Conservation (phyloP, 1,140 invertebrate species). For the Euwallacea similis region DNA sequence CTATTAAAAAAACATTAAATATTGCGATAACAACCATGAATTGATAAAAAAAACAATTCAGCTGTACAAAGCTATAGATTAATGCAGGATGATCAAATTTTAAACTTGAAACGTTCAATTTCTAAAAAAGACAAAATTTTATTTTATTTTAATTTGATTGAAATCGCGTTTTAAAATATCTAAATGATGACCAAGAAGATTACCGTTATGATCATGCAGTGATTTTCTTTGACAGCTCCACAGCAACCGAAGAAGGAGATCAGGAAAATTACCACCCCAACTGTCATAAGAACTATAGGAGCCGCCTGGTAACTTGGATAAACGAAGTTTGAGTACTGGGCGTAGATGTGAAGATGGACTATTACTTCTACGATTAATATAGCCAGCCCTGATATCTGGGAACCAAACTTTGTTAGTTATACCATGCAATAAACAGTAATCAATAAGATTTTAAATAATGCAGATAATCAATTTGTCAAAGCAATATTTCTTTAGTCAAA, state of each 20-base stretch:
- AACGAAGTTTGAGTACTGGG: conserved; percentile 70
- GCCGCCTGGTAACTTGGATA: conserved; percentile 70
- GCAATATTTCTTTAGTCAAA: too few species aligned
- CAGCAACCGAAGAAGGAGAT: conserved; percentile 89
- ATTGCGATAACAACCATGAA: conserved; percentile 3
- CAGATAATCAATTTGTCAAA: too few species aligned
- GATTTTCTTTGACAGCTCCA: conserved; percentile 82
- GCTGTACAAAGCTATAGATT: too few species aligned
- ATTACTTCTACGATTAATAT: conserved; percentile 73
- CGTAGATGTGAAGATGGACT: conserved; percentile 64
- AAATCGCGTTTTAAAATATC: neutral
- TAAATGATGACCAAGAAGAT: conserved; percentile 44
- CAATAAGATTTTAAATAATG: too few species aligned
- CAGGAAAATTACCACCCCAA: conserved; percentile 81
- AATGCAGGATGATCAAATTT: neutral
- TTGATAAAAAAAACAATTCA: neutral
- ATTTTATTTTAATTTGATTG: neutral
- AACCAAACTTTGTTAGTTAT: neutral
- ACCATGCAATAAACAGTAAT: too few species aligned
- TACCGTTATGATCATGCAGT: conserved; percentile 85
- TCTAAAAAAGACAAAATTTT: too few species aligned
- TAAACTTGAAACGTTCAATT: neutral
- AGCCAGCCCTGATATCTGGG: conserved; percentile 73
- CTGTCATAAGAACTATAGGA: conserved; percentile 77
- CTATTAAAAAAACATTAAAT: conserved; percentile 56